A percentile compares a stretch with the other conserved stretches of the same genome.
Evolutionary conservation across 2,888 invertebrate species (phyloP).

Genomic region (Synergus laeviventris): DNA sequence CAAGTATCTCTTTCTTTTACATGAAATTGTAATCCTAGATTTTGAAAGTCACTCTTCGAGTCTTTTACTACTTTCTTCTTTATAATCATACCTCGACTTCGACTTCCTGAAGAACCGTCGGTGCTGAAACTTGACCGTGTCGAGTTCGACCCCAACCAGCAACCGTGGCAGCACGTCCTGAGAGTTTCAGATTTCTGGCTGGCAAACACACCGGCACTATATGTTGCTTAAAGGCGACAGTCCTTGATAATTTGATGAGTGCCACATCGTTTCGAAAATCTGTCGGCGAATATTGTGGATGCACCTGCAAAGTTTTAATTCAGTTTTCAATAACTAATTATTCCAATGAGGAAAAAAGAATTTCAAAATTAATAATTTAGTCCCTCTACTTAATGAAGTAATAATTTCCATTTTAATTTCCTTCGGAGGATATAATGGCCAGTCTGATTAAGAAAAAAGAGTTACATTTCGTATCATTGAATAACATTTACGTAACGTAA

Average conservation of each 20-base stretch:
- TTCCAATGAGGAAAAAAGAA: too few species aligned
- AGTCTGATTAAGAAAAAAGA: slow-evolving; percentile 18
- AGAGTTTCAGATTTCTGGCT: slow-evolving; percentile 85
- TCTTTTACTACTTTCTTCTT: slow-evolving; percentile 29
- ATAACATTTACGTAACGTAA: slow-evolving; percentile 26
- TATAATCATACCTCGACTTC: slow-evolving; percentile 82
- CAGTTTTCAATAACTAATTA: background rate
- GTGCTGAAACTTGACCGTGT: slow-evolving; percentile 92
- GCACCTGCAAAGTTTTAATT: slow-evolving; percentile 77
- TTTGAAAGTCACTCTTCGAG: slow-evolving; percentile 6
- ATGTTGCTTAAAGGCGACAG: slow-evolving; percentile 93
- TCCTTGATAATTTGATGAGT: slow-evolving; percentile 86
- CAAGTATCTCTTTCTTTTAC: background rate
- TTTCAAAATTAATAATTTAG: too few species aligned
- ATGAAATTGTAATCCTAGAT: slow-evolving; percentile 3
- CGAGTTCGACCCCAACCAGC: slow-evolving; percentile 95
- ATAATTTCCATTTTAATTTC: background rate
- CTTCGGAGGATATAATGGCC: background rate
- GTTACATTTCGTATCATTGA: slow-evolving; percentile 7
- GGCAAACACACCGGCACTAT: slow-evolving; percentile 95
- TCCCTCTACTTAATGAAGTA: too few species aligned
- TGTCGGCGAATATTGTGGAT: slow-evolving; percentile 92
- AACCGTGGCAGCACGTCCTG: slow-evolving; percentile 93
- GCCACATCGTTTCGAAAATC: slow-evolving; percentile 96
- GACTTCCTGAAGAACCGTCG: slow-evolving; percentile 89